Conservation (phyloP, 2,888 invertebrate species). For the Heliconius charithonia region DNA sequence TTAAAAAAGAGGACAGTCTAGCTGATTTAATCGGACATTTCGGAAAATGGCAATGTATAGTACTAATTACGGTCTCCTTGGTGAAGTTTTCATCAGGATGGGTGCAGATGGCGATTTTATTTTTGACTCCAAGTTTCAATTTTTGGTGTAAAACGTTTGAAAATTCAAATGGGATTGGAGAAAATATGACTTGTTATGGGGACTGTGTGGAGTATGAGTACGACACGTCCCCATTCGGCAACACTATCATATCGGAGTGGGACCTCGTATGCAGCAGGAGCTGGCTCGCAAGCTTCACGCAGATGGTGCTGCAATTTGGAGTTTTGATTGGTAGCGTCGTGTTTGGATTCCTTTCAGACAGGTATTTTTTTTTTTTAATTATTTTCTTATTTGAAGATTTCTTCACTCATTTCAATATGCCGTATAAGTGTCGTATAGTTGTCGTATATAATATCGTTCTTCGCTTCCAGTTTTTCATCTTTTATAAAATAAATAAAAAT, state of each 20-base stretch:
- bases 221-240: conserved; percentile 85
- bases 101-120: conserved; percentile 90
- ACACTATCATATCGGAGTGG: conserved; percentile 90
- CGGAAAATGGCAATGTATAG: conserved; percentile 88
- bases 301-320: conserved; percentile 89
- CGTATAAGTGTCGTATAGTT: no score
- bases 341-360: conserved; percentile 89
- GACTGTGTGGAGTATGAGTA: conserved; percentile 84
- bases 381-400: background rate
- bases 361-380: conserved; percentile 67
- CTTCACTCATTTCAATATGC: no score
- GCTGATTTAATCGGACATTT: conserved; percentile 75
- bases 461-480: no score
- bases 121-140: conserved; percentile 86
- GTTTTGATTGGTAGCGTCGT: conserved; percentile 88
- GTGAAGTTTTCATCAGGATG: conserved; percentile 90
- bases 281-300: conserved; percentile 88
- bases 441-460: no score
- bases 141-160: conserved; percentile 77
- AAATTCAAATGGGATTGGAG: conserved; percentile 57
- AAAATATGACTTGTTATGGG: conserved; percentile 76
- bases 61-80: conserved; percentile 85
- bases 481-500: no score
- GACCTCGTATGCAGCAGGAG: conserved; percentile 86
- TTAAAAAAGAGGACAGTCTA: conserved; percentile 65